These are phyloP conservation scores for Mallotus villosus DNA, from an alignment of 2,797 vertebrate genomes.

Conservation along the genomic window DNA sequence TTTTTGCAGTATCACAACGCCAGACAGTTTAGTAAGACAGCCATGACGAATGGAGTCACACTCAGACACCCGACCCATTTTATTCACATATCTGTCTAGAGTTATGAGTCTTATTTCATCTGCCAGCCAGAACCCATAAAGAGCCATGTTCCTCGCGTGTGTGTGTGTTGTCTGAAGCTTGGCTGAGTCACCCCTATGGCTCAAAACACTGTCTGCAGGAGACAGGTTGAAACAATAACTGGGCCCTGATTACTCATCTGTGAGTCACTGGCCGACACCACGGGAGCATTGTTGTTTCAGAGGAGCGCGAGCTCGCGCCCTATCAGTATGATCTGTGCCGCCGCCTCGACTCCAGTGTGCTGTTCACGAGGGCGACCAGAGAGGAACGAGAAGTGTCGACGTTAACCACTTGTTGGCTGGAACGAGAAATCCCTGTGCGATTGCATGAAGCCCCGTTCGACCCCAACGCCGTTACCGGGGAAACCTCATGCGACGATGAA, in stretches of 20 bases:
- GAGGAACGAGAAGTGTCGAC: background rate
- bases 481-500: too few species aligned
- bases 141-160: conserved; percentile 37
- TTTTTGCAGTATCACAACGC: conserved; percentile 31
- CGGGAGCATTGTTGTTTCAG: conserved; percentile 11
- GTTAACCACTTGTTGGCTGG: background rate
- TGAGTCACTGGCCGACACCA: conserved; percentile 69
- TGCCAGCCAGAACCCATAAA: conserved; percentile 30
- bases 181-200: conserved; percentile 59
- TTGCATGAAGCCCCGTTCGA: too few species aligned
- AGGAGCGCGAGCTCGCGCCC: conserved; percentile 23
- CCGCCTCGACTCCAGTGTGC: conserved; percentile 30
- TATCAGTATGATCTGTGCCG: conserved; percentile 17
- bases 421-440: background rate
- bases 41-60: too few species aligned
- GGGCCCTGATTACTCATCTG: conserved; percentile 67
- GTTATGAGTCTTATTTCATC: conserved; percentile 22
- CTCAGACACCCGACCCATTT: background rate
- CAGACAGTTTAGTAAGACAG: background rate
- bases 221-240: conserved; percentile 70
- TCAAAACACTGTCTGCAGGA: conserved; percentile 66
- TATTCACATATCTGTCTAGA: conserved; percentile 24
- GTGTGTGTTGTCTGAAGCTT: conserved; percentile 13
- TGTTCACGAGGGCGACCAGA: conserved; percentile 17
- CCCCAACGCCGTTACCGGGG: too few species aligned